Evolutionary conservation across 2,113 vertebrate genomes (phyloP).

Genomic region (Trochalopteron elliotii): DNA sequence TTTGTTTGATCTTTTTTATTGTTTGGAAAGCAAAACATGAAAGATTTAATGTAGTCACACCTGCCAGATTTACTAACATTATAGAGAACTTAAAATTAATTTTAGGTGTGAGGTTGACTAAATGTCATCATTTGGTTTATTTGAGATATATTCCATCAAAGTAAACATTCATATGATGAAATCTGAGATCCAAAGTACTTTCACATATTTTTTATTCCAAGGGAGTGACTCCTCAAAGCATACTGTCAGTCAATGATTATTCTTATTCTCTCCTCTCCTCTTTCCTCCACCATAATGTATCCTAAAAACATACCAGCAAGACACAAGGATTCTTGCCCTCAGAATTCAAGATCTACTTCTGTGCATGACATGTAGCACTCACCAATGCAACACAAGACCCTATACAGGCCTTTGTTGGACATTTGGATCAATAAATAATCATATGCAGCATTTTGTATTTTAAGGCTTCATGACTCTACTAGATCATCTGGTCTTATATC

Average conservation of each 20-base stretch:
- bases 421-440: not conserved
- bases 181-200: not conserved
- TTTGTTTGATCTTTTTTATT: not conserved
- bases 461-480: not conserved
- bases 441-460: not conserved
- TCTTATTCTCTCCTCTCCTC: not conserved
- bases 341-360: not conserved
- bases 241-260: not conserved
- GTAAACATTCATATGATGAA: not conserved
- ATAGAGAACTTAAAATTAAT: not conserved
- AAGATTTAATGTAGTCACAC: not conserved
- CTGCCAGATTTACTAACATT: not conserved
- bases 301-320: not conserved
- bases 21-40: not conserved
- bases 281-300: accelerated
- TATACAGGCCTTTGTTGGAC: not conserved
- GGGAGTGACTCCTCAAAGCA: not conserved
- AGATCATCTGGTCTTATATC: not conserved
- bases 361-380: not conserved
- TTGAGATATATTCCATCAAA: not conserved
- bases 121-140: not conserved
- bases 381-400: not conserved
- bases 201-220: not conserved
- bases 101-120: not conserved
- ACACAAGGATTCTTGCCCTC: not conserved